Base-by-base conservation (phyloP, 2,888 invertebrate species). In the Pyrocoelia pectoralis region DNA sequence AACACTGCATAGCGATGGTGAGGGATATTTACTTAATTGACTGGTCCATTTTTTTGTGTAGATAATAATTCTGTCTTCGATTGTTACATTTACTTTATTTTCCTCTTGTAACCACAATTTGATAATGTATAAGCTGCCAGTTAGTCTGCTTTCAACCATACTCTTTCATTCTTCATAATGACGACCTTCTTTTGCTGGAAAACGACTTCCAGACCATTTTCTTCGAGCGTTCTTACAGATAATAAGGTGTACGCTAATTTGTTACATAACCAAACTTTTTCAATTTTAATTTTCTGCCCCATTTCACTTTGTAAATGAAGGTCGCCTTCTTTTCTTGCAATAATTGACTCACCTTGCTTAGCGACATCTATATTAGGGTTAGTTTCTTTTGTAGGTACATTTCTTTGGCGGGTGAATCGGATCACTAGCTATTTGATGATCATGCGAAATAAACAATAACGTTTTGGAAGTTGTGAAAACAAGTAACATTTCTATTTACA, bases 281-380 rank as follows among this genome's bases (percentile, higher is more conserved):
- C 50, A 0, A 62, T 58, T 13, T 9, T 51, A 9, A 66, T 28
- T 12, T 28, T 18, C 24, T 19, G 52, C 14, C 56, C 58, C 2
- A 15, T 14, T 24, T 18, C 33, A 28, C 19, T 12, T 40, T n/a
- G 5, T 40, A 40, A 40, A 12, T 40, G 40, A n/a, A 40, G 40
- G n/a, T 40, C n/a, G 13, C 40, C 40, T 64, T 65, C 33, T 61
- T 55, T 69, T 29, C n/a, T 61, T 28, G 68, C 68, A 50, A 10
- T 53, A 5, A 72, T 56, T 18, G 61, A 49, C 58, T 71, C 58
- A 13, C 68, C 70, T 43, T 60, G 29, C 48, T 73, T 72, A 10
- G 72, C 13, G 13, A 70, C 68, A 58, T 58, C 69, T 61, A 70
- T 70, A 28, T 56, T 62, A 29, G 65, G 58, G 12, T 52, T 43